Evolutionary conservation across 35 echinoderm and acorn worm genomes (phyloP).

Genomic region (Chiridota heheva): DNA sequence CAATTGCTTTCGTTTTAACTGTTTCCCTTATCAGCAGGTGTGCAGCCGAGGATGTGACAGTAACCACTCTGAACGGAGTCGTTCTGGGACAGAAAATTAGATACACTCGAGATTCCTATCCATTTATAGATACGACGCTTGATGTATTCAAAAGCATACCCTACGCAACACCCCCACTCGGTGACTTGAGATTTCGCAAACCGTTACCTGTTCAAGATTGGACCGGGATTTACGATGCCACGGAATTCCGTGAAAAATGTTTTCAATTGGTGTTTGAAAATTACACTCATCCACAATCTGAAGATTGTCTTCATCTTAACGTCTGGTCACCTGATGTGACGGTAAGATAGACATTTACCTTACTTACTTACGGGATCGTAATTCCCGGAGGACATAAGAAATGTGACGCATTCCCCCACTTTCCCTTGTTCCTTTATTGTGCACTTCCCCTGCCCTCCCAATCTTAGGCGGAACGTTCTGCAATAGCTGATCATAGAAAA

Average conservation of each 20-base stretch:
- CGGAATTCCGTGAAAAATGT: slow-evolving; percentile 32
- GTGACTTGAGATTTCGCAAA: slow-evolving; percentile 49
- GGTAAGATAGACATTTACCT: too few relatives aligned
- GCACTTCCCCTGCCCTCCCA: too few relatives aligned
- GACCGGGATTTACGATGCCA: slow-evolving; percentile 39
- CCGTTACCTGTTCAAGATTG: slow-evolving; percentile 44
- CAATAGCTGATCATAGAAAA: too few relatives aligned
- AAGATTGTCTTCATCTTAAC: slow-evolving; percentile 74
- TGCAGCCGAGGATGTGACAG: neutral
- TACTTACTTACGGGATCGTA: too few relatives aligned
- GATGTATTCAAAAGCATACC: slow-evolving; percentile 69
- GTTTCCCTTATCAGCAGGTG: too few relatives aligned
- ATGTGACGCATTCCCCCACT: too few relatives aligned
- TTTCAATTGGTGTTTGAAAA: slow-evolving; percentile 17
- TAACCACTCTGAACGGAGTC: slow-evolving; percentile 4
- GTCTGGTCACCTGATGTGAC: slow-evolving; percentile 45
- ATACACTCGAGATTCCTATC: slow-evolving; percentile 36
- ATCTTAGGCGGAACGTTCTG: too few relatives aligned
- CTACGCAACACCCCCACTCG: slow-evolving; percentile 62
- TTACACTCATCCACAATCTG: slow-evolving; percentile 7
- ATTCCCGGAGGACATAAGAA: too few relatives aligned
- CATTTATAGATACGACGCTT: slow-evolving; percentile 23
- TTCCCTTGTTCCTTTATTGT: too few relatives aligned
- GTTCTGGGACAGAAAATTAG: slow-evolving; percentile 35
- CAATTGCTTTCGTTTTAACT: too few relatives aligned